phyloP scores from a whole-genome alignment of 2,113 vertebrate species.

The Plecturocebus donacophilus region DNA sequence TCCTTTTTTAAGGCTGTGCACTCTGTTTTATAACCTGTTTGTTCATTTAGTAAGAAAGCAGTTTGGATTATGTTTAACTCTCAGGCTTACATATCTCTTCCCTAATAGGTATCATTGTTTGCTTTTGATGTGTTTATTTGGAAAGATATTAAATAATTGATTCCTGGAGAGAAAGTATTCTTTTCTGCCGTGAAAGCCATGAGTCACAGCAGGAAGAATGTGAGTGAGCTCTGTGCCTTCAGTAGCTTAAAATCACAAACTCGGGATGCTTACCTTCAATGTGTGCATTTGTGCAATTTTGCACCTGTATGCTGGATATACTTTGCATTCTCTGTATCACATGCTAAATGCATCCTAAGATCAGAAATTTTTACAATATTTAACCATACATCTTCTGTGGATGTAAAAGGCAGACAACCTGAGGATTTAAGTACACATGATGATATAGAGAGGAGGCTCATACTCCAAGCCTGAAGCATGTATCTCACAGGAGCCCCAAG shows the following conservation, averaged over 20 bases:
- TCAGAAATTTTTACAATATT: neutral
- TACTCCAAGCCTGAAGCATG: neutral
- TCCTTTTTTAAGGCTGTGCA: neutral
- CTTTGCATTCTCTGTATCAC: neutral
- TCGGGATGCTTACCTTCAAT: neutral
- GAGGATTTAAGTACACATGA: neutral
- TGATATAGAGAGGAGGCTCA: neutral
- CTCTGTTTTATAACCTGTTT: neutral
- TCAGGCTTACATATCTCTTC: neutral
- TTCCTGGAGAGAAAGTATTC: constrained; percentile 5
- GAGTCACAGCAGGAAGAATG: neutral
- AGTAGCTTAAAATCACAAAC: neutral
- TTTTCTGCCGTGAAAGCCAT: neutral
- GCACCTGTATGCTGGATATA: neutral
- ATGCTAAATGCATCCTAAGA: neutral
- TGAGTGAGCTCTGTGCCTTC: neutral
- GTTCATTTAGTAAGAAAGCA: neutral
- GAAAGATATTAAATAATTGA: neutral
- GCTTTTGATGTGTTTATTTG: constrained; percentile 28
- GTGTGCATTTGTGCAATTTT: neutral
- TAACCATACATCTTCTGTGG: neutral
- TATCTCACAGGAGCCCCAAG: neutral
- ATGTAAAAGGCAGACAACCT: neutral
- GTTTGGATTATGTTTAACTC: neutral
- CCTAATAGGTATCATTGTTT: neutral